Evolutionary conservation across 2,797 vertebrate species (phyloP).

Genomic region (Sitta carolinensis): DNA sequence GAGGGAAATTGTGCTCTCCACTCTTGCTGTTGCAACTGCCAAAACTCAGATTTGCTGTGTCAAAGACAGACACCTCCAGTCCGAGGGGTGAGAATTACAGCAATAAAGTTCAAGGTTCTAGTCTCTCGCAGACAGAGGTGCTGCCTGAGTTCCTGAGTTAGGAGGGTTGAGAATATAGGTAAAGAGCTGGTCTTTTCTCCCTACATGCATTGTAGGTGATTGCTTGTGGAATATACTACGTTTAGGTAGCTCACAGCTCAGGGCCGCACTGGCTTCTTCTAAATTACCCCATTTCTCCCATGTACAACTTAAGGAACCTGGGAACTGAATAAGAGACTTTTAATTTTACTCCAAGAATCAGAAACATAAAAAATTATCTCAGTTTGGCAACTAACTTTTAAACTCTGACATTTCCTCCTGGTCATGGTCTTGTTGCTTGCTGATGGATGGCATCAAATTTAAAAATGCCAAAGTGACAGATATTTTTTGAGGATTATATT

Average conservation of each 20-base stretch:
- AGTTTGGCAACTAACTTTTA: background rate
- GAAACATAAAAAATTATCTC: background rate
- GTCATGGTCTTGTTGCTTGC: background rate
- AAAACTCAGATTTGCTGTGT: background rate
- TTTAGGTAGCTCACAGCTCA: background rate
- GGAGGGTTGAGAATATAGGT: background rate
- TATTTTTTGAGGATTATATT: constrained; percentile 9
- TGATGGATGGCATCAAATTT: background rate
- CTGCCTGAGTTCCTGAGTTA: background rate
- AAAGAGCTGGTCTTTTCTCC: background rate
- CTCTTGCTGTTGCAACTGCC: background rate
- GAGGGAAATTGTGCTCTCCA: background rate
- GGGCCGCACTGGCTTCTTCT: background rate
- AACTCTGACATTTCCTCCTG: background rate
- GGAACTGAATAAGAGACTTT: background rate
- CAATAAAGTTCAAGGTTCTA: background rate
- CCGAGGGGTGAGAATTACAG: background rate
- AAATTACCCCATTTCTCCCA: background rate
- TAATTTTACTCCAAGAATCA: background rate
- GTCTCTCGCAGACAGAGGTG: background rate
- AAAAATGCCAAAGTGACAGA: constrained; percentile 11
- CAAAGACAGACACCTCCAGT: background rate
- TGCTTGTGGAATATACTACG: background rate
- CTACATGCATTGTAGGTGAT: background rate
- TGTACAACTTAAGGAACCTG: background rate